A percentile compares a stretch with the other conserved stretches of the same genome.
phyloP scores from a whole-genome alignment of 2,888 invertebrate genomes.

The Bombyx huttoni region DNA sequence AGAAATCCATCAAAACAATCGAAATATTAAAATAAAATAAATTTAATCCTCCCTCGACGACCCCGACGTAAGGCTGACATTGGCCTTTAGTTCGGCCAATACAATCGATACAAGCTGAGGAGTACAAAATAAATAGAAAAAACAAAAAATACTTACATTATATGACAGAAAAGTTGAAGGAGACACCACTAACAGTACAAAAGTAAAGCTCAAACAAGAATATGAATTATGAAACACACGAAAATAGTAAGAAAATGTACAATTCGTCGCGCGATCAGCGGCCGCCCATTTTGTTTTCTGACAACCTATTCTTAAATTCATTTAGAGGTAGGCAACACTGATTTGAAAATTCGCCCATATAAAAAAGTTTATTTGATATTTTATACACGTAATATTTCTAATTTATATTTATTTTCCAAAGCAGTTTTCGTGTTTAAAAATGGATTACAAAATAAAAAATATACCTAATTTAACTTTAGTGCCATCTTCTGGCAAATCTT shows the following conservation, averaged over 20 bases:
- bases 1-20: not conserved
- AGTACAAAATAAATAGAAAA: conserved; percentile 21
- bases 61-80: conserved; percentile 40
- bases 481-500: too few relatives aligned
- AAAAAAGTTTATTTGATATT: not conserved
- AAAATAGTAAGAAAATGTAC: conserved; percentile 32
- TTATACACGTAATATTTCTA: not conserved
- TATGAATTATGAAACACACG: conserved; percentile 19
- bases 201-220: conserved; percentile 16
- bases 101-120: conserved; percentile 49
- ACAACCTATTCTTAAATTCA: conserved; percentile 9
- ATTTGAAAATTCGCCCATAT: too few relatives aligned
- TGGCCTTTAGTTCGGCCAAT: conserved; percentile 44
- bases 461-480: too few relatives aligned
- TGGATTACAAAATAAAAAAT: too few relatives aligned
- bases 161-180: conserved; percentile 28
- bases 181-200: conserved; percentile 30
- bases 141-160: conserved; percentile 33
- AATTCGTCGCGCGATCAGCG: conserved; percentile 19
- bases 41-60: conserved; percentile 3
- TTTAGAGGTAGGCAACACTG: too few relatives aligned
- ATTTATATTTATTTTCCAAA: not conserved
- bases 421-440: too few relatives aligned
- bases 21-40: not conserved
- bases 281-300: conserved; percentile 52